phyloP scores from a whole-genome alignment of 2,888 invertebrate genomes.

The Melanargia galathea region DNA sequence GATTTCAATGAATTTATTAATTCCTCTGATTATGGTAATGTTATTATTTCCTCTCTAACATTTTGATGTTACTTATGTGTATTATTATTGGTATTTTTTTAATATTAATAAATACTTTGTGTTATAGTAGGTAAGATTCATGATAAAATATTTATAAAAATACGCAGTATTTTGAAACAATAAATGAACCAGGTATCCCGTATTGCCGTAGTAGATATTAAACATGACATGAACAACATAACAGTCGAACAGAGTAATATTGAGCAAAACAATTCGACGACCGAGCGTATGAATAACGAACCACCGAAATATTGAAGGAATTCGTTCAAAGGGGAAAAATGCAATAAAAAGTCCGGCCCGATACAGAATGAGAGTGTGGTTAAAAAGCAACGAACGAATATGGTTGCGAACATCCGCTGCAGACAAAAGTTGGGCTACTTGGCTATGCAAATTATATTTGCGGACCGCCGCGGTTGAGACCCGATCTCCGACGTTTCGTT shows the following conservation, averaged over 20 bases:
- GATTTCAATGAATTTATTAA: background rate
- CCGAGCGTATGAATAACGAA: slow-evolving; percentile 78
- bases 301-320: slow-evolving; percentile 81
- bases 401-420: slow-evolving; percentile 79
- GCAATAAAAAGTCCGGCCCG: slow-evolving; percentile 76
- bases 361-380: slow-evolving; percentile 78
- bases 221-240: slow-evolving; percentile 14
- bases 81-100: no score
- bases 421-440: slow-evolving; percentile 81
- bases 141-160: background rate
- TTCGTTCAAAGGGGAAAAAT: slow-evolving; percentile 81
- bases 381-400: slow-evolving; percentile 81
- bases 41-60: background rate
- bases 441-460: slow-evolving; percentile 84
- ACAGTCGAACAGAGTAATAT: slow-evolving; percentile 59
- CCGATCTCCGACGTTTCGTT: slow-evolving; percentile 80
- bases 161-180: background rate
- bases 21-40: background rate
- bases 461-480: slow-evolving; percentile 77
- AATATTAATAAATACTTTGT: no score
- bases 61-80: background rate
- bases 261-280: slow-evolving; percentile 79
- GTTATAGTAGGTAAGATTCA: no score
- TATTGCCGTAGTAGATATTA: slow-evolving; percentile 11
- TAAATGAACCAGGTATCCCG: background rate